Conservation (phyloP, 2,113 vertebrate genomes). For the Dasypus novemcinctus region DNA sequence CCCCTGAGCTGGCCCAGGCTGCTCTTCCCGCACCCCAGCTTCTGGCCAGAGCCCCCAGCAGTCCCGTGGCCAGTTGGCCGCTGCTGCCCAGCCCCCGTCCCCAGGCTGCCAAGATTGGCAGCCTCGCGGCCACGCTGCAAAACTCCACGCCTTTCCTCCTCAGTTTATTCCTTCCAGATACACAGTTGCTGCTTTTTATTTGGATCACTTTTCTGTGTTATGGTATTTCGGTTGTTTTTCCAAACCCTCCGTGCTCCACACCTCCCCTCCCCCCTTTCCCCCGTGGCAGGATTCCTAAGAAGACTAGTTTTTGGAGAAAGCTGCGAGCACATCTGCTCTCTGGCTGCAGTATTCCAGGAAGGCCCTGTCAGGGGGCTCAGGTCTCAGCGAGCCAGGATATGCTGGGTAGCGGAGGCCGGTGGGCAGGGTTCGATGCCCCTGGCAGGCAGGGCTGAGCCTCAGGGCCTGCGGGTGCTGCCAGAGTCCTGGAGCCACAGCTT, state of each 20-base stretch:
- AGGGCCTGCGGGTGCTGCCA: background rate
- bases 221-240: constrained; percentile 80
- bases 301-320: constrained; percentile 63
- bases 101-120: constrained; percentile 74
- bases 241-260: background rate
- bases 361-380: constrained; percentile 48
- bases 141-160: constrained; percentile 71
- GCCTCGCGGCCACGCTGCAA: constrained; percentile 66
- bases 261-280: background rate
- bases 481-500: background rate
- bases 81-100: constrained; percentile 40
- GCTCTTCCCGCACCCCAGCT: background rate
- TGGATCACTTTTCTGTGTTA: constrained; percentile 82
- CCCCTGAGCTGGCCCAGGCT: background rate
- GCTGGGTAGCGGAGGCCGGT: background rate
- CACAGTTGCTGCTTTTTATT: constrained; percentile 82
- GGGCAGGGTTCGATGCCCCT: background rate
- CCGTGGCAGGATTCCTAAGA: constrained; percentile 75
- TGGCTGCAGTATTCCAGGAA: constrained; percentile 61
- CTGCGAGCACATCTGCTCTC: constrained; percentile 70
- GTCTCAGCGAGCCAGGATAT: background rate
- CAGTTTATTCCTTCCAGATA: constrained; percentile 84
- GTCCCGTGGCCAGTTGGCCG: background rate
- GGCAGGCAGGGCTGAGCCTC: background rate
- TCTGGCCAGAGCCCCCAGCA: background rate